Conservation (phyloP, 1,140 invertebrate species). For the silkworm (Bombyx mori) region ASM3026992v2 NC_085135.1:3037001-3037500, state of each 20-base stretch:
- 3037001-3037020: conserved; percentile 9
- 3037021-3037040: conserved; percentile 9
- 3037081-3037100: conserved; percentile 7
- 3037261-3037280: conserved; percentile 41
- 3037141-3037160: conserved; percentile 13
- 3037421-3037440: conserved; percentile 5
- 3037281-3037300: conserved; percentile 23
- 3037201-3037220: conserved; percentile 14
- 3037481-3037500: conserved; percentile 11
- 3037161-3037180: conserved; percentile 17
- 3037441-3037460: conserved; percentile 7
- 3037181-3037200: conserved; percentile 18
- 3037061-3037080: conserved; percentile 3
- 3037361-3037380: conserved; percentile 11
- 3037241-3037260: conserved; percentile 13
- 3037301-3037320: conserved; percentile 16
- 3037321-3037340: conserved; percentile 2
- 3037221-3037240: conserved; percentile 15
- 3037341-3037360: conserved; percentile 8
- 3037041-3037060: conserved; percentile 3
- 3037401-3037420: conserved; percentile 33
- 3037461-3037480: conserved; percentile 14
- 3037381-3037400: conserved; percentile 35
- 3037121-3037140: conserved; percentile 10
- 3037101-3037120: conserved; percentile 19